Evolutionary conservation across 37 sponge, comb jelly and placozoan genomes (phyloP).

Genomic region (Spongilla lacustris): DNA sequence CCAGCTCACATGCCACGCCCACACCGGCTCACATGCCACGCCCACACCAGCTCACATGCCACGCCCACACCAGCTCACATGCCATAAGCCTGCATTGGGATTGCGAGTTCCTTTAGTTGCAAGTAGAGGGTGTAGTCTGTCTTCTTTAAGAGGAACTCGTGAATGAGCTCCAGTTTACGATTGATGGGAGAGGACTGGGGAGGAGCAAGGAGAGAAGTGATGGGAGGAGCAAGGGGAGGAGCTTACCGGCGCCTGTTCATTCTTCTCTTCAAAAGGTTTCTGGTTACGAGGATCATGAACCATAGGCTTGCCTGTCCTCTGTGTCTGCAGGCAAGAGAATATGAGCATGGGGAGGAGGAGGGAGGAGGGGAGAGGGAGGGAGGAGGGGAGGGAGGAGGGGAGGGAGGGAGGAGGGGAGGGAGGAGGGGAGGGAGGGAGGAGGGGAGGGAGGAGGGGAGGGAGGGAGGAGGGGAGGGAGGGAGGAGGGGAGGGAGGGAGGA

Average conservation of each 20-base stretch:
- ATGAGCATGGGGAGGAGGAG: background rate
- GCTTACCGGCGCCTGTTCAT: conserved; percentile 25
- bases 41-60: background rate
- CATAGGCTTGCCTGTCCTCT: conserved; percentile 9
- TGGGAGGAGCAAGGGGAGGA: too few species aligned
- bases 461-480: background rate
- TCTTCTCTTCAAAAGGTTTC: conserved; percentile 45
- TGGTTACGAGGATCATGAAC: conserved; percentile 42
- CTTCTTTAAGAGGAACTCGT: conserved; percentile 78
- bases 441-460: background rate
- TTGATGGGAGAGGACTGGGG: conserved; percentile 70
- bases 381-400: background rate
- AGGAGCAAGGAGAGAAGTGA: background rate
- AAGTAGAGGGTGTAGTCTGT: conserved; percentile 76
- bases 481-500: background rate
- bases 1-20: too few species aligned
- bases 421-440: background rate
- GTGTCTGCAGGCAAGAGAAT: background rate
- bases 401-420: background rate
- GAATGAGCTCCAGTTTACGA: conserved; percentile 86
- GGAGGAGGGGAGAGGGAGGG: background rate
- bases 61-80: conserved; percentile 67
- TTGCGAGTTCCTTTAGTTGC: conserved; percentile 73
- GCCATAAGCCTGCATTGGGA: conserved; percentile 95
- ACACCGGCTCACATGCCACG: background rate